These are phyloP conservation scores for Bombus huntii DNA, from an alignment of 1,140 invertebrate species.

Conservation along the genomic window DNA sequence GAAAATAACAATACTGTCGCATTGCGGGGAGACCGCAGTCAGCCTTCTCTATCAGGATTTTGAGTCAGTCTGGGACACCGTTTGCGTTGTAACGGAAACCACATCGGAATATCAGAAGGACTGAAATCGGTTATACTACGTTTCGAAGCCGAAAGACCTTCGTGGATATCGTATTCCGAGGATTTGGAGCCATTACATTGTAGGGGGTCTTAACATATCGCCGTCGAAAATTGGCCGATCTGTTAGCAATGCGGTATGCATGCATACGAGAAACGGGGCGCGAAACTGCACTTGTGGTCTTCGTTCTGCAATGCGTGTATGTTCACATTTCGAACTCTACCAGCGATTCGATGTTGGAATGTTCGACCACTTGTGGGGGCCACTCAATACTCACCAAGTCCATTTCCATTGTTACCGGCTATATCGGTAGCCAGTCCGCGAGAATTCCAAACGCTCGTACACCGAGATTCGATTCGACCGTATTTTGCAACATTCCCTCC, in stretches of 20 bases:
- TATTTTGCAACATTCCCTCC: constrained; percentile 44
- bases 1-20: neutral
- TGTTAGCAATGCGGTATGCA: constrained; percentile 66
- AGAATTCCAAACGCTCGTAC: constrained; percentile 60
- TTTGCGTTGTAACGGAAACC: constrained; percentile 24
- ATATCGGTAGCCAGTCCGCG: constrained; percentile 60
- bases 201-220: constrained; percentile 69
- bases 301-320: constrained; percentile 56
- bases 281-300: constrained; percentile 67
- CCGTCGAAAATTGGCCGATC: constrained; percentile 67
- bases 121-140: constrained; percentile 25
- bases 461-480: constrained; percentile 56
- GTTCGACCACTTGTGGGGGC: constrained; percentile 65
- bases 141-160: constrained; percentile 32
- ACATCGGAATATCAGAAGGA: constrained; percentile 35
- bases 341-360: constrained; percentile 67
- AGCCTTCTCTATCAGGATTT: neutral
- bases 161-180: constrained; percentile 33
- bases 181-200: constrained; percentile 56
- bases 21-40: too few species aligned
- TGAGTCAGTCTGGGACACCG: constrained; percentile 15
- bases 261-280: constrained; percentile 61
- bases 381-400: constrained; percentile 62
- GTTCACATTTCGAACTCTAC: constrained; percentile 59
- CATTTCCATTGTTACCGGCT: constrained; percentile 71